These are phyloP conservation scores for Fabriciana adippe DNA, from an alignment of 2,888 invertebrate genomes.

Conservation along the genomic window DNA sequence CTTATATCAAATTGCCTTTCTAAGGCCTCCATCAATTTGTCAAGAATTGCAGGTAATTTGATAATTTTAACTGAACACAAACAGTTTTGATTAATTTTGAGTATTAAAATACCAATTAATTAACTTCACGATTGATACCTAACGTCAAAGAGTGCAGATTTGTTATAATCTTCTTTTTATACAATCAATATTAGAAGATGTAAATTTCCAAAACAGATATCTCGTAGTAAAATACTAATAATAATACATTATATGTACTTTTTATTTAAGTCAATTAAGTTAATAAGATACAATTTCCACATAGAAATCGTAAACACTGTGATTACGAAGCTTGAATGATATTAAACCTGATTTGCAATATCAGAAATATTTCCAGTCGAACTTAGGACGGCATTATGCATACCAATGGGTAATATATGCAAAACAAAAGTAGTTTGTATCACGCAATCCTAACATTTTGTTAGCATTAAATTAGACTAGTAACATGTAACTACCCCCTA, in stretches of 20 bases:
- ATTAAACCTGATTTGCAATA: slow-evolving; percentile 30
- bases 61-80: slow-evolving; percentile 11
- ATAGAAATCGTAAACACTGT: slow-evolving; percentile 9
- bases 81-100: slow-evolving; percentile 1
- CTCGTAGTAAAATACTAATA: too few species aligned
- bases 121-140: neutral
- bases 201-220: too few species aligned
- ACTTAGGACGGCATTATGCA: slow-evolving; percentile 39
- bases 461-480: slow-evolving; percentile 72
- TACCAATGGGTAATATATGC: slow-evolving; percentile 68
- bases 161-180: too few species aligned
- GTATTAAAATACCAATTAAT: slow-evolving; percentile 2
- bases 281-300: neutral
- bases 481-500: slow-evolving; percentile 43
- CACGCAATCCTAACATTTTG: slow-evolving; percentile 79
- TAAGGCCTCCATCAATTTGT: slow-evolving; percentile 21
- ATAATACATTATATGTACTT: too few species aligned
- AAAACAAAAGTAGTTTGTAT: slow-evolving; percentile 74
- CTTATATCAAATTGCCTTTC: slow-evolving; percentile 23
- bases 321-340: slow-evolving; percentile 9
- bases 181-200: too few species aligned
- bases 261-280: neutral
- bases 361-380: slow-evolving; percentile 34
- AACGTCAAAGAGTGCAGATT: too few species aligned
- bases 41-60: slow-evolving; percentile 25